Evolutionary conservation across 2,797 vertebrate genomes (phyloP), one percentile per base, ranked within the genome.

Genomic region (Pogoniulus pusillus): DNA sequence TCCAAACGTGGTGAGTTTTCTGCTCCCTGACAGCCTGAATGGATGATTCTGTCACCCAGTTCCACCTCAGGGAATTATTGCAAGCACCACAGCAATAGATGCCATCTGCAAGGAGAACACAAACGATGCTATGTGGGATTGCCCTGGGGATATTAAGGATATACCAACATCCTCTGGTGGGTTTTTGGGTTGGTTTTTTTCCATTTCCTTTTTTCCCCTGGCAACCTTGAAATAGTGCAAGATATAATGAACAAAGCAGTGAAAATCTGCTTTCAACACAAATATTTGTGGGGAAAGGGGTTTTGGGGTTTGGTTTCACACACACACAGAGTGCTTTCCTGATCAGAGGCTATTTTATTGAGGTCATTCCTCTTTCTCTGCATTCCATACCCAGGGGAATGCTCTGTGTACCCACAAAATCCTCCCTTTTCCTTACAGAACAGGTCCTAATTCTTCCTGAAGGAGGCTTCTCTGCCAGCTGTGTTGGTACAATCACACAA

Each of bases 31-130:
- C 54, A 91, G 54, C 47, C 60, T 73, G 62, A 82, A 93, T 71
- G 24, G 35, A 93, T 93, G 79, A 76, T 60, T 79, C 65, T 92
- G 65, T 82, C 76, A 85, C 71, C 72, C 49, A 74, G 4, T 82
- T 90, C 82, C 60, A 91, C 78, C 81, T 94, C 30, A 9, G 65
- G 82, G 82, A 91, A 84, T 90, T 88, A 88, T 77, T 68, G 68
- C 79, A 86, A 93, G 26, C 58, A 77, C 29, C 57, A 71, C 45
- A 88, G 39, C 35, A 90, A 71, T 27, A 86, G 43, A 85, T 54
- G 30, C 16, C 76, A 68, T 84, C 78, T 84, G 51, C 4, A 2
- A 87, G 78, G 57, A 79, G 73, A 86, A 47, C 62, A 68, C 77
- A 88, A 90, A 82, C 45, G 35, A 74, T 79, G 37, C 26, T 10